Conservation (phyloP, 2,113 vertebrate genomes). For the Dryoscopus gambensis region DNA sequence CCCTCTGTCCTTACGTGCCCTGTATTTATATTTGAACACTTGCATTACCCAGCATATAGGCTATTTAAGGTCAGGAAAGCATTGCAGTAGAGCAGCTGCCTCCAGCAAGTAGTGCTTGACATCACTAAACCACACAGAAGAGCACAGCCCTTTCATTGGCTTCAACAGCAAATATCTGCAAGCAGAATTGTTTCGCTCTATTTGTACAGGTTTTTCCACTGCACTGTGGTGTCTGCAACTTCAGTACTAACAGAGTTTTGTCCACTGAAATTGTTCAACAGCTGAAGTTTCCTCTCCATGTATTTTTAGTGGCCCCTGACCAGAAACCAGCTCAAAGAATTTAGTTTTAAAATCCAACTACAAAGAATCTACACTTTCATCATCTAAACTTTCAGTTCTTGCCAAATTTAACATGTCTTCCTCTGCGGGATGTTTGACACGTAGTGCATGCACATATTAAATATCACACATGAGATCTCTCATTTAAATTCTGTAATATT, state of each 20-base stretch:
- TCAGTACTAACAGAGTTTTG: not conserved
- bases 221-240: not conserved
- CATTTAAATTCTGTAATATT: slow-evolving; percentile 55
- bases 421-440: not conserved
- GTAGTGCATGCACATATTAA: not conserved
- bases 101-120: slow-evolving; percentile 59
- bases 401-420: slow-evolving; percentile 27
- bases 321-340: not conserved
- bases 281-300: not conserved
- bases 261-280: not conserved
- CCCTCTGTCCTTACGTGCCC: slow-evolving; percentile 72
- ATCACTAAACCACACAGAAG: slow-evolving; percentile 49
- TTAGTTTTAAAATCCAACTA: not conserved
- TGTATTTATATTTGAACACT: slow-evolving; percentile 58
- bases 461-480: slow-evolving; percentile 3
- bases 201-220: slow-evolving; percentile 53
- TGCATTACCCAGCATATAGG: slow-evolving; percentile 58
- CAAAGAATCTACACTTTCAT: not conserved
- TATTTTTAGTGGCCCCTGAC: not conserved
- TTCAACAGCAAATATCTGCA: slow-evolving; percentile 41
- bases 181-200: slow-evolving; percentile 57
- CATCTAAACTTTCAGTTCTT: not conserved
- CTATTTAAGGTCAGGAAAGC: slow-evolving; percentile 47
- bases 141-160: slow-evolving; percentile 46
- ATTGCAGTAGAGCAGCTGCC: slow-evolving; percentile 29